Evolutionary conservation across 2,113 vertebrate genomes (phyloP).

Genomic region (Ceyx melanurus): DNA sequence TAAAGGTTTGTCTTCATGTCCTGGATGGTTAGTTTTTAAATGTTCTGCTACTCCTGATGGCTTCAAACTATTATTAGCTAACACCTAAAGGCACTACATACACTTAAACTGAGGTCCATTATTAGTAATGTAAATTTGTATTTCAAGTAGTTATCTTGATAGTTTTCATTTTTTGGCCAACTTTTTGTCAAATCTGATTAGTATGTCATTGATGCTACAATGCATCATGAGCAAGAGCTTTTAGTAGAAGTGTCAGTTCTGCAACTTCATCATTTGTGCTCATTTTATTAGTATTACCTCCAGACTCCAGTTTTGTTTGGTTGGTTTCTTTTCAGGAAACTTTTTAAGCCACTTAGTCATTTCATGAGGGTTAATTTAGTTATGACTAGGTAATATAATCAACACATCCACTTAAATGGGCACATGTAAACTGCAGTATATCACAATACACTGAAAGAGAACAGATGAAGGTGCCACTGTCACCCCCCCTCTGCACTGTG

Average conservation of each 20-base stretch:
- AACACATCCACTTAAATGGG: not conserved
- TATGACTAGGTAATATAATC: not conserved
- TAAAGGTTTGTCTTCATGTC: not conserved
- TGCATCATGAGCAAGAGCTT: not conserved
- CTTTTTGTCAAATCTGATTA: not conserved
- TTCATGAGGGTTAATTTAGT: not conserved
- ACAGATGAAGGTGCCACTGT: not conserved
- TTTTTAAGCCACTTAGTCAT: not conserved
- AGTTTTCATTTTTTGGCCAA: not conserved
- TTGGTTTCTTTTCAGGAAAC: not conserved
- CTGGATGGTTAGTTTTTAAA: not conserved
- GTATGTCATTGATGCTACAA: not conserved
- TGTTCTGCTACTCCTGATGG: not conserved
- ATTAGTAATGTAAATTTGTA: not conserved
- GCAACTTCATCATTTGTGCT: not conserved
- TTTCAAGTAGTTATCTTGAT: not conserved
- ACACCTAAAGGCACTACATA: not conserved
- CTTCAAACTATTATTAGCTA: not conserved
- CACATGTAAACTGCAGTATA: not conserved
- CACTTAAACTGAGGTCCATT: not conserved
- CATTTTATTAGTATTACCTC: not conserved
- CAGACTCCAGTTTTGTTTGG: too few species aligned
- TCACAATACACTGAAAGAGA: not conserved
- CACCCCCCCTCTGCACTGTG: accelerated
- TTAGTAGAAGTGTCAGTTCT: not conserved